Conservation (phyloP, 1,140 invertebrate genomes). For the Psix sp. region DNA sequence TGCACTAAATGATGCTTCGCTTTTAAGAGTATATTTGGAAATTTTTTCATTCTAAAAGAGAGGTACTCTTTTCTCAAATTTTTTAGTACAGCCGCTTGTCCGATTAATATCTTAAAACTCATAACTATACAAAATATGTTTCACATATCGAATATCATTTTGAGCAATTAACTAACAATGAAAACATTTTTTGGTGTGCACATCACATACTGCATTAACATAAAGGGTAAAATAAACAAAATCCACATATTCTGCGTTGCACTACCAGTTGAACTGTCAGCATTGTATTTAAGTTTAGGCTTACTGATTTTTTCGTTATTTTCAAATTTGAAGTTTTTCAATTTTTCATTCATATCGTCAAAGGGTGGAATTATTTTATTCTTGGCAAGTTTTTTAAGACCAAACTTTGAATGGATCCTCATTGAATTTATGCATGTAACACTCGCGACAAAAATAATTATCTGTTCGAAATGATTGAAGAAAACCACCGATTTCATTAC, state of each 20-base stretch:
- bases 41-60: conserved; percentile 16
- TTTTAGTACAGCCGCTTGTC: conserved; percentile 30
- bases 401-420: conserved; percentile 4
- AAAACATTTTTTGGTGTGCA: conserved; percentile 3
- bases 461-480: conserved; percentile 49
- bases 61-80: conserved; percentile 35
- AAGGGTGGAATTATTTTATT: conserved; percentile 3
- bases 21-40: conserved; percentile 18
- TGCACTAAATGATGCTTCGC: conserved; percentile 47
- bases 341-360: not conserved
- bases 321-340: not conserved
- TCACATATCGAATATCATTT: conserved; percentile 32
- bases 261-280: not conserved
- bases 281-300: not conserved
- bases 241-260: not conserved
- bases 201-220: conserved; percentile 4
- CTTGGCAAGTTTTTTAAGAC: conserved; percentile 25
- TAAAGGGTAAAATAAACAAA: not conserved
- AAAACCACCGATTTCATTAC: conserved; percentile 57
- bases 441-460: conserved; percentile 55
- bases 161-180: conserved; percentile 16
- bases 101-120: conserved; percentile 30
- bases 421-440: conserved; percentile 30
- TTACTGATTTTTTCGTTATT: not conserved
- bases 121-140: conserved; percentile 36